Base-by-base conservation (phyloP, 2,113 vertebrate species). In the Tragelaphus scriptus region DNA sequence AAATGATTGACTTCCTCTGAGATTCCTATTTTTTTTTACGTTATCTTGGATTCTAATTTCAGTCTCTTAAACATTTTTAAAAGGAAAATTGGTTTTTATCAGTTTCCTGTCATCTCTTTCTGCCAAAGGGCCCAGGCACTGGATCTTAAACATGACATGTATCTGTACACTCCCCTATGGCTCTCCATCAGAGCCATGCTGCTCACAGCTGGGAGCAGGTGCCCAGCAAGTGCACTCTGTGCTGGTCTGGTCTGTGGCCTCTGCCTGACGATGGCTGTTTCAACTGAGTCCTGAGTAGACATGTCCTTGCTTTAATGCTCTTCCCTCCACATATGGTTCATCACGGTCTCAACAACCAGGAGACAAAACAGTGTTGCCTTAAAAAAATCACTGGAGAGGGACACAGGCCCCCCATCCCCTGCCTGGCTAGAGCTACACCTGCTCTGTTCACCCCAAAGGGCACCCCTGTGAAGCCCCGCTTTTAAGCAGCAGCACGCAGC, bases 1-100 rank as follows among this genome's bases (percentile, higher is more conserved):
- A 96, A 92, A 81, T 40, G 47, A 81, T 92, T 71, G 16, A 63
- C 14, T 75, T 94, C 25, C 59, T 89, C n/a, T 71, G 47, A 36
- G 58, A 80, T 59, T 81, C 21, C 58, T 32, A 11, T 36, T 16
- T n/a, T 92, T 92, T n/a, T 90, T 81, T 21, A 56, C 82, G 21
- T 58, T 89, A 25, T 81, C 49, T 49, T 40, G 10, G 2, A 68
- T 84, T 89, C 49, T 81, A 59, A 95, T 93, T 90, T 96, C 13
- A 84, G 9, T 79, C 4, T 65, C 65, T 21, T 88, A 80, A 85
- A 80, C 16, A 36, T 68, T 91, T 75, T 90, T 36, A 90, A 94
- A 90, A 56, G 59, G 75, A 93, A 82, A 59, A 77, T 25, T 55
- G 55, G 85, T 91, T 85, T 82, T 79, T 79, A 30, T 77, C 81